Evolutionary conservation across 2,113 vertebrate species (phyloP), one percentile per base, ranked within the genome.

Genomic region (Panthera leo): DNA sequence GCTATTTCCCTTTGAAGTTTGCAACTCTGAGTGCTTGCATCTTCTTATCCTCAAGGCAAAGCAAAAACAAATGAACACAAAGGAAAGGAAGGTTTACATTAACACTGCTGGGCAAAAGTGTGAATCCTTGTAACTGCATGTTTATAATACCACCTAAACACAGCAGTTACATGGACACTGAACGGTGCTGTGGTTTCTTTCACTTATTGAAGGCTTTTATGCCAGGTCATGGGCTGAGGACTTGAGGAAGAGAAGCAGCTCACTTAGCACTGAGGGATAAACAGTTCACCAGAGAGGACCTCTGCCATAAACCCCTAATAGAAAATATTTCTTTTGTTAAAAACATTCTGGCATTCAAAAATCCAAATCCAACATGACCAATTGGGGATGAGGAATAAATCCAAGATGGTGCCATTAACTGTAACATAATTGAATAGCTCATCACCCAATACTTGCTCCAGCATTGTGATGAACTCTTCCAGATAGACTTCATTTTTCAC

Each of bases 261-360:
- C 23, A 61, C 2, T 91, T 84, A 84, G 29, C 15, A 76, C 0
- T 71, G 42, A n/a, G 3, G 45, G n/a, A 86, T 61, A 65, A 75
- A 58, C 36, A 87, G 12, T 21, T 92, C 36, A 83, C 51, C 68
- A 58, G 63, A 89, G 21, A 48, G 27, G 29, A 34, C 13, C 55
- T 53, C 79, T 63, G 34, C 29, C 88, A 51, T 12, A 83, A n/a
- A 42, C 14, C 79, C 67, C 55, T 80, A 67, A 85, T 13, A 82
- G 42, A 88, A 93, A 96, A 85, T 10, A 18, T 10, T 85, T 70
- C 11, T 92, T 92, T 95, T 42, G 90, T 51, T 88, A 73, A 82
- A 94, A 80, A 70, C 11, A 87, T 42, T 90, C 79, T 42, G 5
- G 27, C 51, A 27, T 71, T 82, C 58, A 75, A 82, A 91, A 70